Evolutionary conservation across 2,888 invertebrate genomes (phyloP).

Genomic region (Julus scanicus): DNA sequence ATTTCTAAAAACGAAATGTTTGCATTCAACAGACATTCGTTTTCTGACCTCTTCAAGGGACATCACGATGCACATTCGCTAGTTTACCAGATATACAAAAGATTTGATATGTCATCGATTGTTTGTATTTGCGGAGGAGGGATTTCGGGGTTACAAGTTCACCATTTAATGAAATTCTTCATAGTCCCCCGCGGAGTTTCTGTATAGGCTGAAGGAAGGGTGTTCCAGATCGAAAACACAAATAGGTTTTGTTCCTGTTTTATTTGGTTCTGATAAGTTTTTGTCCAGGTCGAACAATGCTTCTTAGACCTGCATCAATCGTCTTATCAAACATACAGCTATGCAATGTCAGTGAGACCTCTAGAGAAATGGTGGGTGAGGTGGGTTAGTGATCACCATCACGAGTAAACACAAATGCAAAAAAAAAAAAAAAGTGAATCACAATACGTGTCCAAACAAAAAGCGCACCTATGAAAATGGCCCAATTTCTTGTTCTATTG

Average conservation of each 20-base stretch:
- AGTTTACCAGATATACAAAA: neutral
- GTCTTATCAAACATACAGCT: neutral
- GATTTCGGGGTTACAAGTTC: neutral
- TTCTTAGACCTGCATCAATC: neutral
- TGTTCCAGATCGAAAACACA: constrained; percentile 1
- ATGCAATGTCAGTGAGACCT: neutral
- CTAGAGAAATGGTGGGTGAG: neutral
- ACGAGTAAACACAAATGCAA: neutral
- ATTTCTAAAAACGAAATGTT: no score
- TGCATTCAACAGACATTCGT: no score
- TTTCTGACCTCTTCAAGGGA: neutral
- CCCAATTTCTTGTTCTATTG: constrained; percentile 11
- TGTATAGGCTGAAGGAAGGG: neutral
- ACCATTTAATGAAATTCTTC: neutral
- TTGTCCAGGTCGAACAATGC: neutral
- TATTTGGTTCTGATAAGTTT: neutral
- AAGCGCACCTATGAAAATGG: constrained; percentile 16
- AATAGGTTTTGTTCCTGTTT: neutral
- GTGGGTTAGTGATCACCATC: neutral
- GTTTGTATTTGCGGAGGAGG: neutral
- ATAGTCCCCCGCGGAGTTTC: neutral
- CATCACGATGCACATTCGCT: neutral
- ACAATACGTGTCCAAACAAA: neutral
- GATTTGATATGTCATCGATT: neutral
- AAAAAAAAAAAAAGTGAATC: constrained; percentile 9